phyloP scores from a whole-genome alignment of 2,113 vertebrate species.

The Petromus typicus region DNA sequence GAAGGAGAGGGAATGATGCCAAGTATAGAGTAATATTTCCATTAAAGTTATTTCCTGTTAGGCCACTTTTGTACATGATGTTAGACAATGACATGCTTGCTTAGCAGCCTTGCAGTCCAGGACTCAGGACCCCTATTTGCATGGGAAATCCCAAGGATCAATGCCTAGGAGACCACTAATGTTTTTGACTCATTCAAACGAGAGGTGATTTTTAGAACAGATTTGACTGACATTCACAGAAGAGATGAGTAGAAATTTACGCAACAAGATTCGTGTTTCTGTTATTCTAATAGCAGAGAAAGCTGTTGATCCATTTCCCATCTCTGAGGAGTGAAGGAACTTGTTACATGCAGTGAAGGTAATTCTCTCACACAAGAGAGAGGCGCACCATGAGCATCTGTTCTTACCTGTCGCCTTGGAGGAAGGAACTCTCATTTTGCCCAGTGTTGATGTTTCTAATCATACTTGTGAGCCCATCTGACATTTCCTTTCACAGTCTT shows the following conservation, averaged over 20 bases:
- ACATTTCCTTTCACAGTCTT: background rate
- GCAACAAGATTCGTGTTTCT: background rate
- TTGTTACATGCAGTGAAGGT: background rate
- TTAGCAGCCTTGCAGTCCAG: slow-evolving; percentile 68
- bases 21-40: slow-evolving; percentile 69
- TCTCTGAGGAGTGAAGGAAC: slow-evolving; percentile 22
- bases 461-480: background rate
- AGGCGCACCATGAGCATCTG: background rate
- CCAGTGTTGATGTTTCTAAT: background rate
- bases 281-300: slow-evolving; percentile 48
- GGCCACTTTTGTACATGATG: slow-evolving; percentile 74
- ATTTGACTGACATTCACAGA: background rate
- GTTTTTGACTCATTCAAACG: slow-evolving; percentile 24
- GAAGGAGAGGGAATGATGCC: slow-evolving; percentile 71
- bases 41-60: slow-evolving; percentile 80
- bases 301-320: background rate
- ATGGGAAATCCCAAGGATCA: background rate
- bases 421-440: background rate
- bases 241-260: background rate
- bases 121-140: slow-evolving; percentile 73
- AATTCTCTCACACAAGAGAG: background rate
- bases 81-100: slow-evolving; percentile 76
- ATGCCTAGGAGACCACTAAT: background rate
- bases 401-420: background rate
- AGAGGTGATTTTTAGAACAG: slow-evolving; percentile 27